phyloP scores from a whole-genome alignment of 2,113 vertebrate species.

The Rhinolophus ferrumequinum region DNA sequence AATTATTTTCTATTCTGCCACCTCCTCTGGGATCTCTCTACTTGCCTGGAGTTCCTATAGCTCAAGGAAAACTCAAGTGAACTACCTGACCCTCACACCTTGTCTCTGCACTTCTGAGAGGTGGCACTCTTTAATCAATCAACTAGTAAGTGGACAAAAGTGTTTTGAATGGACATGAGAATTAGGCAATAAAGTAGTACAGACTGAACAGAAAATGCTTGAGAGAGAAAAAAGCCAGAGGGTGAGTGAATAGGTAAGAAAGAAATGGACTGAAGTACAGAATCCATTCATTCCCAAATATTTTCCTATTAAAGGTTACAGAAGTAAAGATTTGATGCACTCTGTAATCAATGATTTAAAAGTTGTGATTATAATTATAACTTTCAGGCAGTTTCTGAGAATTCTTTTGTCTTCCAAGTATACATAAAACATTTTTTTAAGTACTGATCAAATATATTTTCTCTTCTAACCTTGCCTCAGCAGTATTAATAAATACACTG shows the following conservation, averaged over 20 bases:
- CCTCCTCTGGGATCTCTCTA: not conserved
- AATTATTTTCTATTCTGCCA: not conserved
- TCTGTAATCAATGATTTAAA: not conserved
- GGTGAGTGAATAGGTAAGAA: not conserved
- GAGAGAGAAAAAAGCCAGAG: not conserved
- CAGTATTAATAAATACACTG: not conserved
- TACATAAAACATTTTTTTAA: not conserved
- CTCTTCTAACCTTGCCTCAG: not conserved
- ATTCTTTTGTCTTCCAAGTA: not conserved
- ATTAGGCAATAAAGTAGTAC: not conserved
- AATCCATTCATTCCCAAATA: not conserved
- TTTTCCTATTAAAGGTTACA: not conserved
- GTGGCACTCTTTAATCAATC: not conserved
- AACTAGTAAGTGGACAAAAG: not conserved
- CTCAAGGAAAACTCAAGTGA: not conserved
- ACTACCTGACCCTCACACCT: not conserved
- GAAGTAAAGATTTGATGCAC: not conserved
- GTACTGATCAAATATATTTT: not conserved
- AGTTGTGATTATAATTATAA: not conserved
- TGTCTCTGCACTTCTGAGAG: not conserved
- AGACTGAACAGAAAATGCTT: not conserved
- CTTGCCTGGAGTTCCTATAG: not conserved
- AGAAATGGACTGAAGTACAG: not conserved
- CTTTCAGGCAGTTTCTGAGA: not conserved
- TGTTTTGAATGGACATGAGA: not conserved